phyloP scores from a whole-genome alignment of 2,113 vertebrate species.

The Eubucco bourcierii region DNA sequence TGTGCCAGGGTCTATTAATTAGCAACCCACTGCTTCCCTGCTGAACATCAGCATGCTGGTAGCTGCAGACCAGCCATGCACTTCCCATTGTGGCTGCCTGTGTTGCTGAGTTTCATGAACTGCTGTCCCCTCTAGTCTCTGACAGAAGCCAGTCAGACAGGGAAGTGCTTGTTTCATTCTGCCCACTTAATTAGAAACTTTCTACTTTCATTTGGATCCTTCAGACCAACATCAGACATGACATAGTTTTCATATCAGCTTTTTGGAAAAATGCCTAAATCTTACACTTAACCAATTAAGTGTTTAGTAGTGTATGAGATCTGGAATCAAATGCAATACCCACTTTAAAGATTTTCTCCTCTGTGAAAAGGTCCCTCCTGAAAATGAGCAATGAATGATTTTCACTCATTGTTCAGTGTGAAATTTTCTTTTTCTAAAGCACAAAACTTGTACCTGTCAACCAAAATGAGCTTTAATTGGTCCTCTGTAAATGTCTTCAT shows the following conservation, averaged over 20 bases:
- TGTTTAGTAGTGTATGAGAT: neutral
- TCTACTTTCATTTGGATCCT: neutral
- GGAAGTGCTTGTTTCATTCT: neutral
- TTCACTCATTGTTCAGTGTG: accelerated
- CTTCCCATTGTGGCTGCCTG: accelerated
- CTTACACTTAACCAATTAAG: neutral
- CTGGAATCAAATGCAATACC: neutral
- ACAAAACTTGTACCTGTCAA: neutral
- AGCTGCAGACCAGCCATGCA: neutral
- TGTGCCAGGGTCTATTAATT: conserved; percentile 61
- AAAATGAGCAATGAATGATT: neutral
- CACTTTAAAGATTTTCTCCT: neutral
- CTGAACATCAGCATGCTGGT: neutral
- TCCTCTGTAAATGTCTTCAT: neutral
- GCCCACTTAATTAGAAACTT: neutral
- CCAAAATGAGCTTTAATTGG: neutral
- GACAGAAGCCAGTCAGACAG: neutral
- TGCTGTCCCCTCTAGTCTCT: neutral
- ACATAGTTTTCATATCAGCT: neutral
- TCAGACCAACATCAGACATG: neutral
- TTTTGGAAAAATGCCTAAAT: neutral
- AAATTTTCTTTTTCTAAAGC: neutral
- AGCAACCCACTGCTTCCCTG: neutral
- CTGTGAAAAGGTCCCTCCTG: neutral
- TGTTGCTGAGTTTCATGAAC: neutral